These are phyloP conservation scores for Hippopotamyrus pictus DNA, from an alignment of 2,797 vertebrate genomes.

Conservation along the genomic window DNA sequence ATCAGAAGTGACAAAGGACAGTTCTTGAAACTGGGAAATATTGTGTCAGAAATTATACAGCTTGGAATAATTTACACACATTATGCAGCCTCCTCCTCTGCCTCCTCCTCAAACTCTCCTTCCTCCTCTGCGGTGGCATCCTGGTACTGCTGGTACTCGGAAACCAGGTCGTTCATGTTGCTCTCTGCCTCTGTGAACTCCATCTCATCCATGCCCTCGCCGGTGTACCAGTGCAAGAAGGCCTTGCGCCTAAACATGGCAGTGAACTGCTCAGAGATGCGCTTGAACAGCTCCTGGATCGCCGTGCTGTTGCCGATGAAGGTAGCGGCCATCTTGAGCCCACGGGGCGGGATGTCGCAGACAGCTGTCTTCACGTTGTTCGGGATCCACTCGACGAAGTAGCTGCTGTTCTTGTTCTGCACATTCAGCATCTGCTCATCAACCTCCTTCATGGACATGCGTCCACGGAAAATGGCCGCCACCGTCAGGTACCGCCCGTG, in stretches of 20 bases:
- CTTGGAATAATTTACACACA: constrained; percentile 25
- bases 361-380: constrained; percentile 75
- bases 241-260: constrained; percentile 79
- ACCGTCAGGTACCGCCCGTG: constrained; percentile 73
- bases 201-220: constrained; percentile 76
- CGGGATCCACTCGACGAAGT: constrained; percentile 76
- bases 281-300: constrained; percentile 76
- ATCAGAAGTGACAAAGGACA: constrained; percentile 24
- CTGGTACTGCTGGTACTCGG: constrained; percentile 77
- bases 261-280: constrained; percentile 84
- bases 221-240: constrained; percentile 78
- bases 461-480: constrained; percentile 71
- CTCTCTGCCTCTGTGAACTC: constrained; percentile 75
- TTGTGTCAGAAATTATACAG: constrained; percentile 42
- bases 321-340: constrained; percentile 73
- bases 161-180: constrained; percentile 78
- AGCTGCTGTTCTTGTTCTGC: constrained; percentile 78
- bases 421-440: constrained; percentile 76
- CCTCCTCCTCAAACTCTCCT: constrained; percentile 69
- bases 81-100: constrained; percentile 62
- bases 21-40: constrained; percentile 17
- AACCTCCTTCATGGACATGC: constrained; percentile 78
- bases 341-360: constrained; percentile 72
- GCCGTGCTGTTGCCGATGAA: constrained; percentile 76
- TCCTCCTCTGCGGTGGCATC: constrained; percentile 71